Evolutionary conservation across 1,140 invertebrate species (phyloP).

Genomic region (Ceratoteleas bidentatus): DNA sequence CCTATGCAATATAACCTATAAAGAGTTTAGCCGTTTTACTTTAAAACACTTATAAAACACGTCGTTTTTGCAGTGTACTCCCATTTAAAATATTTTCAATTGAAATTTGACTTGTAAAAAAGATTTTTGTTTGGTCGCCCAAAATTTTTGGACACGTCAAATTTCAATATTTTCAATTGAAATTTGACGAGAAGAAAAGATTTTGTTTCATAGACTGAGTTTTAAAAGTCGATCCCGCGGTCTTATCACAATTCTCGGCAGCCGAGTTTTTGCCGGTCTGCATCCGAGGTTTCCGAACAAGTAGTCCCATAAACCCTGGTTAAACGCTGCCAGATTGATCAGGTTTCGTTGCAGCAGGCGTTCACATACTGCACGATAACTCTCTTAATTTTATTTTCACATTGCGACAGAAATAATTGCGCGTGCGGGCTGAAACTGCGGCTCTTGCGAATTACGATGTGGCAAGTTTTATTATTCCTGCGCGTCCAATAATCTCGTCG

Average conservation of each 20-base stretch:
- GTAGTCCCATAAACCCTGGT: conserved; percentile 44
- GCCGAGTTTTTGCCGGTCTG: conserved; percentile 34
- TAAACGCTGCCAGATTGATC: conserved; percentile 59
- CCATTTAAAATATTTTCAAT: too few species aligned
- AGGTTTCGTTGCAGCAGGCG: conserved; percentile 54
- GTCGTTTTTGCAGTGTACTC: too few species aligned
- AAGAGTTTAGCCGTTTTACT: too few species aligned
- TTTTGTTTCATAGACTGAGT: too few species aligned
- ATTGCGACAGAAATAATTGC: conserved; percentile 67
- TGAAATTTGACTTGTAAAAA: too few species aligned
- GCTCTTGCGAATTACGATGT: conserved; percentile 23
- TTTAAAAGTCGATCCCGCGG: conserved; percentile 15
- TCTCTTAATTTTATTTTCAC: conserved; percentile 65
- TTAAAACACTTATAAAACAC: too few species aligned
- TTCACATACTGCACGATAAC: conserved; percentile 9
- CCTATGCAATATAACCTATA: too few species aligned
- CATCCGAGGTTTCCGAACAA: conserved; percentile 30
- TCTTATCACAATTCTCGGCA: conserved; percentile 32
- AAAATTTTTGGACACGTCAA: too few species aligned
- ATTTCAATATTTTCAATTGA: too few species aligned
- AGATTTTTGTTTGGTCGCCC: too few species aligned
- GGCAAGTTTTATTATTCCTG: conserved; percentile 55
- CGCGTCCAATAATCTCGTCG: conserved; percentile 13
- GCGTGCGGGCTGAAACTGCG: conserved; percentile 23
- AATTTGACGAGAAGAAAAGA: too few species aligned